These are phyloP conservation scores for Venusia cambrica DNA, from an alignment of 2,888 invertebrate genomes.

Conservation along the genomic window DNA sequence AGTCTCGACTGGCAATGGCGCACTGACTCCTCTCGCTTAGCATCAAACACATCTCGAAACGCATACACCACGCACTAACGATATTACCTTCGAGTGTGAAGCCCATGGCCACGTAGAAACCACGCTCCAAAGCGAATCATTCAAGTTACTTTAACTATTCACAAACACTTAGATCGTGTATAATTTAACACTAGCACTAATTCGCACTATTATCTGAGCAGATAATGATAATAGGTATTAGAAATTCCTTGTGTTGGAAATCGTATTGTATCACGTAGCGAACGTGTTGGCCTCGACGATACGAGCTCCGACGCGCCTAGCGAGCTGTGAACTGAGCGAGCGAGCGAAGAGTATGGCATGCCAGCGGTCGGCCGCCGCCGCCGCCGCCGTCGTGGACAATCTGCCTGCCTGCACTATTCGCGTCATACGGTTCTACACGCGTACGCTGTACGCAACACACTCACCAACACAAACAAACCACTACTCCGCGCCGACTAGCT, in stretches of 20 bases:
- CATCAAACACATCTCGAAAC: constrained; percentile 53
- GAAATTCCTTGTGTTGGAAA: constrained; percentile 44
- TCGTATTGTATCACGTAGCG: constrained; percentile 34
- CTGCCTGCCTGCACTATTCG: constrained; percentile 74
- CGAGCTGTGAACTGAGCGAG: constrained; percentile 61
- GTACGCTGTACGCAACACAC: no score
- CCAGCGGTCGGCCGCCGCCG: constrained; percentile 47
- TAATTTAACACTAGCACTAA: constrained; percentile 53
- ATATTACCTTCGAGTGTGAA: constrained; percentile 71
- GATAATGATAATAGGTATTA: constrained; percentile 72
- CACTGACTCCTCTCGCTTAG: constrained; percentile 56
- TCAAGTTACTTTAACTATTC: constrained; percentile 51
- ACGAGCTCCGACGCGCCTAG: constrained; percentile 68
- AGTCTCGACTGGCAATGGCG: constrained; percentile 48
- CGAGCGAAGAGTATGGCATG: constrained; percentile 43
- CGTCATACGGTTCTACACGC: constrained; percentile 69
- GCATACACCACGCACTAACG: constrained; percentile 52
- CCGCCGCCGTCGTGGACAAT: no score
- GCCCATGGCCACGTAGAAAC: constrained; percentile 72
- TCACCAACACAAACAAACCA: constrained; percentile 68
- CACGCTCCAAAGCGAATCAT: constrained; percentile 57
- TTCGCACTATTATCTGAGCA: constrained; percentile 64
- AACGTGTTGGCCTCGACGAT: constrained; percentile 60
- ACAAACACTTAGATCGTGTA: constrained; percentile 45
- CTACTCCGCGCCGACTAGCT: constrained; percentile 39